phyloP scores from a whole-genome alignment of 2,113 vertebrate genomes.

The Engraulis encrasicolus region DNA sequence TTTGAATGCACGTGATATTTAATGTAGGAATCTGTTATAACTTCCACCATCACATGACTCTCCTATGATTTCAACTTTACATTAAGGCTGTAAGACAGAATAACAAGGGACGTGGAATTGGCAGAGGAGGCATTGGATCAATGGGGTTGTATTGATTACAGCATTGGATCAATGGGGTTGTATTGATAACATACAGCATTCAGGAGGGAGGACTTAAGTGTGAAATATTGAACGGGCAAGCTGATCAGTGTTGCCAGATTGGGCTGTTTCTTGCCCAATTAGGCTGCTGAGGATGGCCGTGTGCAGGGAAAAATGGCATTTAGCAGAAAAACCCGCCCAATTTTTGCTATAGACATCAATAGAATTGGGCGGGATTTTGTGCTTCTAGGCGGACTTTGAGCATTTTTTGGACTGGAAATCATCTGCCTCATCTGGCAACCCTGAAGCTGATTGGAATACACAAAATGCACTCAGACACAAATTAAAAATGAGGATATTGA shows the following conservation, averaged over 20 bases:
- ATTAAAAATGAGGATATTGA: not conserved
- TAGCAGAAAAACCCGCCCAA: too few species aligned
- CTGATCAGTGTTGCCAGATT: too few species aligned
- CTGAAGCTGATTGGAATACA: not conserved
- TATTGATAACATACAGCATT: conserved; percentile 3
- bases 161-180: too few species aligned
- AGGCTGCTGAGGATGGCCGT: too few species aligned
- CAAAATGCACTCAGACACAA: not conserved
- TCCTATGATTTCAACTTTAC: not conserved
- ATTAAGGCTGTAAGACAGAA: not conserved
- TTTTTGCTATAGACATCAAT: too few species aligned
- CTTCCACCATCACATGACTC: not conserved
- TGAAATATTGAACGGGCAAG: not conserved
- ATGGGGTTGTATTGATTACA: not conserved
- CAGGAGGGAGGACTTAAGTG: not conserved
- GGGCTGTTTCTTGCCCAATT: too few species aligned
- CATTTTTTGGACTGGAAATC: too few species aligned
- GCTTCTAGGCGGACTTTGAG: too few species aligned
- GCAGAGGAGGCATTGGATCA: not conserved
- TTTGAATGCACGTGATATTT: not conserved
- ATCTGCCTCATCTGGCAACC: too few species aligned
- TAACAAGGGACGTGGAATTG: not conserved
- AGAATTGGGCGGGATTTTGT: too few species aligned
- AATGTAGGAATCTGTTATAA: not conserved
- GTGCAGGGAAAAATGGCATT: too few species aligned